Base-by-base conservation (phyloP, 2,113 vertebrate species). In the Salvelinus namaycush region DNA sequence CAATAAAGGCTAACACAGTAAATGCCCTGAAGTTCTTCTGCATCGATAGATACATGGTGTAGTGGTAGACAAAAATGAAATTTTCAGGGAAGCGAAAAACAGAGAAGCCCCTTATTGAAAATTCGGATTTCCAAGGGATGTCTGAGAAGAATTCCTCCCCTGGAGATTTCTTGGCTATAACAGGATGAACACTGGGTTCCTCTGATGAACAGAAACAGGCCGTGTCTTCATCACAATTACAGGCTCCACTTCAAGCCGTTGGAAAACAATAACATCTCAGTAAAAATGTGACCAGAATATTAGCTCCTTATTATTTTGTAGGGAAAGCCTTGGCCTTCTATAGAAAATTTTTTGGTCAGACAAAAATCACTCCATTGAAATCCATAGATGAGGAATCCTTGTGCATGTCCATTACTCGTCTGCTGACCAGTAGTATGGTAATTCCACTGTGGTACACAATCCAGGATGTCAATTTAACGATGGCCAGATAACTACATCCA, bases 21-120 rank as follows among this genome's bases (percentile, higher is more conserved):
- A 97, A 84, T 3, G 90, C 79, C 75, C 94, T 93, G 73, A 95
- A 77, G 1, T 84, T 93, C 67, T 24, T 93, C 49, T 74, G 90
- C 86, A 80, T 90, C 1, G 78, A 0, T 1, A 85, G 12, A 2
- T 86, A 68, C 93, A 94, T 95, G 51, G 82, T 82, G 78, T 79
- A 44, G 39, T 44, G 54, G 54, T n/a, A 20, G 60, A 51, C 39
- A 68, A 59, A 1, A 79, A 27, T 26, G 80, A 62, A 18, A 57
- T 65, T 20, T 51, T 29, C 54, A 24, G 48, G 29, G 49, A 85
- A 51, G 70, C 67, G 31, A 66, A 57, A 34, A 77, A 79, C 60
- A 49, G 71, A 54, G 83, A 80, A 78, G 9, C 76, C 9, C 1
- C 4, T 75, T 9, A 18, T 68, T 27, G 75, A 79, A 68, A 66